Evolutionary conservation across 2,113 vertebrate species (phyloP).

Genomic region (Hipposideros armiger): DNA sequence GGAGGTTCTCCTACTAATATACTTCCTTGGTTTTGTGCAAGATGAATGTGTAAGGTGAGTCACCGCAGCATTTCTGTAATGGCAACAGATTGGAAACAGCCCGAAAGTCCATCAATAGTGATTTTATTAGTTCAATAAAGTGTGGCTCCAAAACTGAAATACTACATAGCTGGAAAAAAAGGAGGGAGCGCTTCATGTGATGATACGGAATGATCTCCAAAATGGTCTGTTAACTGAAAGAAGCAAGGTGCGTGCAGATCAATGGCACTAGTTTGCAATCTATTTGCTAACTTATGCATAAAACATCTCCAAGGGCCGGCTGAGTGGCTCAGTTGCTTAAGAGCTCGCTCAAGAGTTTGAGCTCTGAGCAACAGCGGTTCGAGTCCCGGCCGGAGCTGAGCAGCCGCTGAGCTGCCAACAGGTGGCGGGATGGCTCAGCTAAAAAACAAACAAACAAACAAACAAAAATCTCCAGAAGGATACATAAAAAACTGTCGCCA

Average conservation of each 20-base stretch:
- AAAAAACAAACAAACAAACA: no score
- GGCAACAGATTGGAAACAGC: background rate
- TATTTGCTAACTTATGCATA: background rate
- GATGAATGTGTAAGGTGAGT: background rate
- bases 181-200: background rate
- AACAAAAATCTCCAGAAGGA: background rate
- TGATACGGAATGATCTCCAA: background rate
- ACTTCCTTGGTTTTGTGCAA: background rate
- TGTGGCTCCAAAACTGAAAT: slow-evolving; percentile 1
- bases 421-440: no score
- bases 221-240: background rate
- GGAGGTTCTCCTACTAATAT: background rate
- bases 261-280: background rate
- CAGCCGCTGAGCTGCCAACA: no score
- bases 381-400: no score
- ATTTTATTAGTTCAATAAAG: background rate
- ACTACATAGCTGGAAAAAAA: background rate
- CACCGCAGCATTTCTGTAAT: background rate
- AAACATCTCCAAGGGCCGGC: background rate
- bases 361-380: no score
- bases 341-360: no score
- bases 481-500: background rate
- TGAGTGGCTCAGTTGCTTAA: no score
- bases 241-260: background rate
- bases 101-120: background rate